A percentile compares a stretch with the other conserved stretches of the same genome.
phyloP scores from a whole-genome alignment of 2,888 invertebrate species.

The Drosophila kokeensis region DNA sequence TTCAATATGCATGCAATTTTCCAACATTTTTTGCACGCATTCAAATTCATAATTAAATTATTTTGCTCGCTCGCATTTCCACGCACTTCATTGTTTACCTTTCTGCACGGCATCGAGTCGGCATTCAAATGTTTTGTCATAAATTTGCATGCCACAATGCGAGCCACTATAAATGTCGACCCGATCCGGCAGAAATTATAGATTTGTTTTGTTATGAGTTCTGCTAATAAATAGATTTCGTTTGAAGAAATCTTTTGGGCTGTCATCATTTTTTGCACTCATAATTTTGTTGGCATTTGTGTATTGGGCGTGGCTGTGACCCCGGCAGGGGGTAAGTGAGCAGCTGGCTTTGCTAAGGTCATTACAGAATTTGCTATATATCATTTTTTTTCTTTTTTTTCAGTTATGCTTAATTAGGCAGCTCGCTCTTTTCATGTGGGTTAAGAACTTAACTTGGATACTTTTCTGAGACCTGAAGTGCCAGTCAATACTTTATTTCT shows the following conservation, averaged over 20 bases:
- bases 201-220: constrained; percentile 51
- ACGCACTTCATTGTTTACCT: constrained; percentile 64
- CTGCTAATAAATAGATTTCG: constrained; percentile 61
- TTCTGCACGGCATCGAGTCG: constrained; percentile 55
- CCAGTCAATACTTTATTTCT: not conserved
- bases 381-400: not conserved
- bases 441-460: not conserved
- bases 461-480: not conserved
- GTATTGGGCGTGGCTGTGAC: constrained; percentile 60
- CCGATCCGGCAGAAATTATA: constrained; percentile 54
- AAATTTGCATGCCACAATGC: constrained; percentile 77
- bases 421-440: not conserved
- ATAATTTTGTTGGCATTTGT: constrained; percentile 69
- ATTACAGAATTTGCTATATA: not conserved
- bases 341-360: constrained; percentile 55
- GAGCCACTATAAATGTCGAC: constrained; percentile 44
- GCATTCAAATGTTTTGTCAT: constrained; percentile 76
- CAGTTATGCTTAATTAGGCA: constrained; percentile 56
- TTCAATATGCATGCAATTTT: constrained; percentile 59
- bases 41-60: constrained; percentile 76
- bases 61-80: constrained; percentile 53
- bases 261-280: constrained; percentile 72
- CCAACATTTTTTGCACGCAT: constrained; percentile 71
- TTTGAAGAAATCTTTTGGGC: constrained; percentile 23
- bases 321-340: constrained; percentile 67